Percentiles rank a stretch among this genome's conserved stretches.
Conservation (phyloP, 2,797 vertebrate species). For the Mormyrus proboscirostris region DNA sequence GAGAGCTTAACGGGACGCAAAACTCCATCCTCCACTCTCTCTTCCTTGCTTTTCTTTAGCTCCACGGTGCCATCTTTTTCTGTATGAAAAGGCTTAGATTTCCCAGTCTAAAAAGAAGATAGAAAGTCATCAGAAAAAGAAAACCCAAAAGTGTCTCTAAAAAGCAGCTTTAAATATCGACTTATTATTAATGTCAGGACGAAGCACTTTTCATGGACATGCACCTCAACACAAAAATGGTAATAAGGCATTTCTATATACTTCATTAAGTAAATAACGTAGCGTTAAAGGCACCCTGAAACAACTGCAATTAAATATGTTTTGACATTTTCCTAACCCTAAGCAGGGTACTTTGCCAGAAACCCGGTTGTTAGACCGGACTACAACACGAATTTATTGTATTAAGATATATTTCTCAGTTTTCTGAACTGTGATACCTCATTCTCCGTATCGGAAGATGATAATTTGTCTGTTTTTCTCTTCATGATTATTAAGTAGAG, state of each 20-base stretch:
- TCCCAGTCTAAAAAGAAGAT: constrained; percentile 41
- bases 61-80: constrained; percentile 17
- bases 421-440: constrained; percentile 3
- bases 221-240: not conserved
- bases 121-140: not conserved
- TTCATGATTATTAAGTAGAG: not conserved
- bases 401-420: not conserved
- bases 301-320: not conserved
- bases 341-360: not conserved
- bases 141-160: not conserved
- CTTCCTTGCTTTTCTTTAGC: constrained; percentile 50
- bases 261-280: not conserved
- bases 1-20: constrained; percentile 72
- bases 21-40: constrained; percentile 32
- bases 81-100: constrained; percentile 23
- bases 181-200: not conserved
- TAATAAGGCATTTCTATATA: not conserved
- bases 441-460: not conserved
- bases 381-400: not conserved
- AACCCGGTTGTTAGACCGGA: not conserved
- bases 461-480: constrained; percentile 9
- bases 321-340: not conserved
- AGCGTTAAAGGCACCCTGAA: not conserved
- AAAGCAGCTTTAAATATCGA: not conserved
- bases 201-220: not conserved